A percentile compares a stretch with the other conserved stretches of the same genome.
Evolutionary conservation across 2,113 vertebrate genomes (phyloP).

Genomic region (Oncorhynchus nerka): DNA sequence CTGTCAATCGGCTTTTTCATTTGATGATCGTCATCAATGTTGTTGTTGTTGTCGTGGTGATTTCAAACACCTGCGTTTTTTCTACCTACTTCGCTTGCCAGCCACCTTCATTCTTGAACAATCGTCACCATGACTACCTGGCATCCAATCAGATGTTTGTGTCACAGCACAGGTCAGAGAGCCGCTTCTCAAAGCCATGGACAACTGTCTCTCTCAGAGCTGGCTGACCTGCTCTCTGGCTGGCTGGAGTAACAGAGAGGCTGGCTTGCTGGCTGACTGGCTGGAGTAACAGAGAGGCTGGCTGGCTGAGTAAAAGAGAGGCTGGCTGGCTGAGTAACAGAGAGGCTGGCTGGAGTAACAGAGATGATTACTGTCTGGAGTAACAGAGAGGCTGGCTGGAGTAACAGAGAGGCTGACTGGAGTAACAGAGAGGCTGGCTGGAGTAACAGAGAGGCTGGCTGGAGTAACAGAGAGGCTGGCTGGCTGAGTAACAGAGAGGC

Average conservation of each 20-base stretch:
- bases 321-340: neutral
- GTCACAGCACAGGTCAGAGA: slow-evolving; percentile 25
- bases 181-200: too few species aligned
- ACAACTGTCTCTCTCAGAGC: too few species aligned
- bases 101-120: neutral
- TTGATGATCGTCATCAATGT: neutral
- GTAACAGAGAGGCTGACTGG: neutral
- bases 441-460: neutral
- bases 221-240: too few species aligned
- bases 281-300: neutral
- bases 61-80: slow-evolving; percentile 7
- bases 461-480: neutral
- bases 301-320: too few species aligned
- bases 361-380: neutral
- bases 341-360: neutral
- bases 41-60: slow-evolving; percentile 18
- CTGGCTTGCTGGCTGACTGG: too few species aligned
- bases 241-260: too few species aligned
- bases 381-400: neutral
- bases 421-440: neutral
- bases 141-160: slow-evolving; percentile 22
- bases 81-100: neutral
- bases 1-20: neutral
- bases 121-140: slow-evolving; percentile 9
- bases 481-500: neutral